Evolutionary conservation across 2,113 vertebrate species (phyloP).

Genomic region (Oxyura jamaicensis): DNA sequence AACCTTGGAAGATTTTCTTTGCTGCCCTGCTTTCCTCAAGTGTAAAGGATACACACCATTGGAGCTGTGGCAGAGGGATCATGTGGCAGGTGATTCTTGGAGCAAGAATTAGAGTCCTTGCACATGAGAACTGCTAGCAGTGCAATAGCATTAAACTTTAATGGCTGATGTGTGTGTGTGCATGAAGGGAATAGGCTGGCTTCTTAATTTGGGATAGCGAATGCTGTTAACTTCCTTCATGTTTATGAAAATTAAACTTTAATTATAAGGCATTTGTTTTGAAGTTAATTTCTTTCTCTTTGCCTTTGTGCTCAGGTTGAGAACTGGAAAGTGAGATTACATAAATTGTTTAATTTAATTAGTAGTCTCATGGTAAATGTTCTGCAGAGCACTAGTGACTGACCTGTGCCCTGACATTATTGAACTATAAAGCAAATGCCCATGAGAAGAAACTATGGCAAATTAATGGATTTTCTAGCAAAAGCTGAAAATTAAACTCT

Average conservation of each 20-base stretch:
- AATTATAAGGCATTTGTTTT: constrained; percentile 45
- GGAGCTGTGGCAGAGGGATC: background rate
- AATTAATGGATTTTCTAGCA: constrained; percentile 27
- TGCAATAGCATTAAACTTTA: constrained; percentile 29
- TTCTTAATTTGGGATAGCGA: constrained; percentile 9
- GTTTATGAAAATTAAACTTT: constrained; percentile 57
- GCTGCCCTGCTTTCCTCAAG: background rate
- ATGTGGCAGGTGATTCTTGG: background rate
- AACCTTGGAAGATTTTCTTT: background rate
- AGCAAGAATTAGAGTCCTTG: background rate
- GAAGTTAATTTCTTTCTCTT: constrained; percentile 45
- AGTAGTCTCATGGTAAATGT: constrained; percentile 57
- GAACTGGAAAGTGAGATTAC: constrained; percentile 42
- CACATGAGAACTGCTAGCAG: background rate
- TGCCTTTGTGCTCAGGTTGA: constrained; percentile 38
- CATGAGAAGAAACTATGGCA: constrained; percentile 6
- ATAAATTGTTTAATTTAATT: constrained; percentile 68
- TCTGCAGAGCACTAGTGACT: constrained; percentile 53
- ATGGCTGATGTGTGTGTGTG: background rate
- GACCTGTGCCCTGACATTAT: constrained; percentile 68
- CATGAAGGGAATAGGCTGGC: background rate
- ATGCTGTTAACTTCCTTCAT: constrained; percentile 3
- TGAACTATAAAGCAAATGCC: constrained; percentile 59
- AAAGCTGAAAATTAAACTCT: background rate
- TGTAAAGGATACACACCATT: background rate